Percentiles rank a stretch among this genome's conserved stretches.
Evolutionary conservation across 1,140 invertebrate genomes (phyloP).

Genomic region (Heliothis subflexa): DNA sequence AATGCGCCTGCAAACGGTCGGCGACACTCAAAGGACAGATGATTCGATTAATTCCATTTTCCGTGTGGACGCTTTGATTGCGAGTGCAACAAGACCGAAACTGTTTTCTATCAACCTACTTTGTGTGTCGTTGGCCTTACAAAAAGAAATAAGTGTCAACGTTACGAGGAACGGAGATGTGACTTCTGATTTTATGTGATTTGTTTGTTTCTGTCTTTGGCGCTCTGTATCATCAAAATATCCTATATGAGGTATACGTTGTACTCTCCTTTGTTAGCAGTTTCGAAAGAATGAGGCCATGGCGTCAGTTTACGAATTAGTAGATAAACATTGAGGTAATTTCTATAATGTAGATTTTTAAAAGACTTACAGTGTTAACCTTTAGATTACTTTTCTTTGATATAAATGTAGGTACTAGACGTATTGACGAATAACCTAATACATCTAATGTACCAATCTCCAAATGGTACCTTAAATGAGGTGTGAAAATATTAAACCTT

Average conservation of each 20-base stretch:
- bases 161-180: neutral
- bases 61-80: constrained; percentile 73
- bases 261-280: too few relatives aligned
- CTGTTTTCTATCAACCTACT: constrained; percentile 55
- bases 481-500: constrained; percentile 17
- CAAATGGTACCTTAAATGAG: constrained; percentile 22
- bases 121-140: constrained; percentile 31
- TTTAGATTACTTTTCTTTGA: too few relatives aligned
- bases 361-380: too few relatives aligned
- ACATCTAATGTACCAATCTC: constrained; percentile 7
- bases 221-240: too few relatives aligned
- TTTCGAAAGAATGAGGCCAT: too few relatives aligned
- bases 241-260: too few relatives aligned
- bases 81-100: constrained; percentile 62
- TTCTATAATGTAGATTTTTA: too few relatives aligned
- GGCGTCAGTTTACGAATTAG: too few relatives aligned
- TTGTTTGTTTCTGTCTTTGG: neutral
- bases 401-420: too few relatives aligned
- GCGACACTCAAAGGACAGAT: constrained; percentile 73
- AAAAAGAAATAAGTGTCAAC: constrained; percentile 7
- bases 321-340: too few relatives aligned
- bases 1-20: constrained; percentile 66
- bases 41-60: constrained; percentile 76
- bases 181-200: neutral
- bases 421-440: too few relatives aligned